Conservation (phyloP, 2,113 vertebrate genomes). For the Apus apus region DNA sequence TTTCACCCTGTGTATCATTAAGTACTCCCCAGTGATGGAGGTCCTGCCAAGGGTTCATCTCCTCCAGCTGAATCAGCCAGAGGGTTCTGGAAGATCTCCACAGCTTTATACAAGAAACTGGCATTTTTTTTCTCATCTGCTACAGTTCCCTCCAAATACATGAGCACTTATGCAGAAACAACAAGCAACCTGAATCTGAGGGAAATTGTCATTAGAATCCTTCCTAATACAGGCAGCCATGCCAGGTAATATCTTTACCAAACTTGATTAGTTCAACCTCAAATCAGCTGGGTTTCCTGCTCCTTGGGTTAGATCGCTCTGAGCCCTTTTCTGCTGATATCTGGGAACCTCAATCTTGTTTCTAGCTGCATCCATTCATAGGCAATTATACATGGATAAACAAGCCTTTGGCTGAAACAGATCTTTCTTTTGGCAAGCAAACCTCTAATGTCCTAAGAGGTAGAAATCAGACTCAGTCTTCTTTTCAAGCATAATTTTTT, state of each 20-base stretch:
- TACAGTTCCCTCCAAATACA: not conserved
- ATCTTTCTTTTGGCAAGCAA: not conserved
- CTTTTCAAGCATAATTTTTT: not conserved
- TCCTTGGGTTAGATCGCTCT: not conserved
- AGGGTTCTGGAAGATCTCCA: constrained; percentile 20
- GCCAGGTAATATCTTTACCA: not conserved
- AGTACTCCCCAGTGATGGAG: not conserved
- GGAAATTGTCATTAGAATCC: not conserved
- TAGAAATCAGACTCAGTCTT: not conserved
- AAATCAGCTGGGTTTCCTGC: not conserved
- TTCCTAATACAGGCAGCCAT: not conserved
- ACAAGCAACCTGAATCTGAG: not conserved
- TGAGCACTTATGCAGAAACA: not conserved
- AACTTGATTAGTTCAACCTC: not conserved
- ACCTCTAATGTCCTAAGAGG: not conserved
- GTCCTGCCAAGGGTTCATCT: constrained; percentile 16
- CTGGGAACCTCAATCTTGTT: not conserved
- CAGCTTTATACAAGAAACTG: not conserved
- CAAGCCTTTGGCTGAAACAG: not conserved
- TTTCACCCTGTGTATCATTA: not conserved
- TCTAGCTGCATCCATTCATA: not conserved
- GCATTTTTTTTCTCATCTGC: not conserved
- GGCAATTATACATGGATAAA: not conserved
- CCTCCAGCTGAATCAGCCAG: not conserved
- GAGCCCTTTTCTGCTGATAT: not conserved